A percentile compares a stretch with the other conserved stretches of the same genome.
Conservation (phyloP, 2,888 invertebrate genomes). For the Aphrophora alni region DNA sequence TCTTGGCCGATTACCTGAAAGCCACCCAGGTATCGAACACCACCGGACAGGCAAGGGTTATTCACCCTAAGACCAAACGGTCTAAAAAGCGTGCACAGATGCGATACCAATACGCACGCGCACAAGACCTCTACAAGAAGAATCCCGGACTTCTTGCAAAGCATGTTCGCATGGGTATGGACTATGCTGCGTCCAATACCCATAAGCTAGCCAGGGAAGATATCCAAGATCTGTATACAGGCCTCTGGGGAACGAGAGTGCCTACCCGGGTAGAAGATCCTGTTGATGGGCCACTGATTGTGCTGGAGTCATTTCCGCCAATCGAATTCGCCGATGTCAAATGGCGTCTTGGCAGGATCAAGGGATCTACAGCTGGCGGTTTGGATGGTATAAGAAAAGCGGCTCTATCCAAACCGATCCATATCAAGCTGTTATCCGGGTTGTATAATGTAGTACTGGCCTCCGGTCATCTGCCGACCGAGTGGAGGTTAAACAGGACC, state of each 20-base stretch:
- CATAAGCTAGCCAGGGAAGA: conserved; percentile 13
- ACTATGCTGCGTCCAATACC: conserved; percentile 25
- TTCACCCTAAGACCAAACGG: not conserved
- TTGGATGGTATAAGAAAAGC: not conserved
- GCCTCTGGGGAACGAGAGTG: conserved; percentile 20
- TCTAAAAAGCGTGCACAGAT: conserved; percentile 37
- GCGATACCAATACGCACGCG: conserved; percentile 50
- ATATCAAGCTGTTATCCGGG: not conserved
- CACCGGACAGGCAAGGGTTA: not conserved
- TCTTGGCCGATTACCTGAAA: not conserved
- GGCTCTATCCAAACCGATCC: not conserved
- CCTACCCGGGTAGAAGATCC: conserved; percentile 9
- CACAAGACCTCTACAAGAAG: conserved; percentile 53
- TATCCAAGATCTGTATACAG: not conserved
- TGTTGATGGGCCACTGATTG: not conserved
- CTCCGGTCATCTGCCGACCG: conserved; percentile 43
- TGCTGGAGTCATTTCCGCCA: not conserved
- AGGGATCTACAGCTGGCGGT: conserved; percentile 3
- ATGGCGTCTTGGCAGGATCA: not conserved
- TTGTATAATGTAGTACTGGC: too few relatives aligned
- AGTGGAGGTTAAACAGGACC: conserved; percentile 54
- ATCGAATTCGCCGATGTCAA: not conserved
- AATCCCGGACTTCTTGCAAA: conserved; percentile 52
- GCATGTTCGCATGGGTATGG: conserved; percentile 47
- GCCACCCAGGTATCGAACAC: too few relatives aligned